Evolutionary conservation across 2,797 vertebrate genomes (phyloP).

Genomic region (Centropyge bicolor): DNA sequence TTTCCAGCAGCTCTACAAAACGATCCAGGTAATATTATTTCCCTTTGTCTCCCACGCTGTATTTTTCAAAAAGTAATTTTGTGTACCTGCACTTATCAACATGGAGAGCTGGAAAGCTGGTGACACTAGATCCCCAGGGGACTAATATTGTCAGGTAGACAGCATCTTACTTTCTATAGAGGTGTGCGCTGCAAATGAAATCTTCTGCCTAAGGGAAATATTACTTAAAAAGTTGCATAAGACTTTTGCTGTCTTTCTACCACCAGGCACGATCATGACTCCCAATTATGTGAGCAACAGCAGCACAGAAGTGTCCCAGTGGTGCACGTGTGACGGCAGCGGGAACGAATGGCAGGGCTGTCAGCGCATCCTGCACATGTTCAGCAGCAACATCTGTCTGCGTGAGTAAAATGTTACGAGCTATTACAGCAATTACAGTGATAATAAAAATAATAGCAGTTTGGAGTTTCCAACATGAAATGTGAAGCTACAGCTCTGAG

Average conservation of each 20-base stretch:
- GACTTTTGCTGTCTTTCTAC: slow-evolving; percentile 23
- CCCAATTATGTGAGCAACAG: slow-evolving; percentile 96
- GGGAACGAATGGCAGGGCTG: slow-evolving; percentile 95
- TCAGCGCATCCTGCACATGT: slow-evolving; percentile 89
- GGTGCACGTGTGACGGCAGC: slow-evolving; percentile 95
- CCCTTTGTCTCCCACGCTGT: slow-evolving; percentile 29
- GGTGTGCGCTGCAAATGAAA: slow-evolving; percentile 40
- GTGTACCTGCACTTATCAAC: slow-evolving; percentile 54
- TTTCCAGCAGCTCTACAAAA: slow-evolving; percentile 42
- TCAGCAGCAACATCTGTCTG: slow-evolving; percentile 92
- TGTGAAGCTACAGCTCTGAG: no score
- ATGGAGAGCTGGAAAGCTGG: slow-evolving; percentile 35
- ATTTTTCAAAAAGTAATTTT: slow-evolving; percentile 54
- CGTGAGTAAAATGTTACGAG: slow-evolving; percentile 84
- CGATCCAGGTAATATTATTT: slow-evolving; percentile 39
- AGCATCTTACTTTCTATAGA: slow-evolving; percentile 14
- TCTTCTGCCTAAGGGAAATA: slow-evolving; percentile 28
- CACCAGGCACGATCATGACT: slow-evolving; percentile 94
- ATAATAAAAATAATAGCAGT: no score
- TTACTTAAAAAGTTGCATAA: slow-evolving; percentile 17
- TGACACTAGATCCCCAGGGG: slow-evolving; percentile 31
- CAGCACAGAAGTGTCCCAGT: slow-evolving; percentile 92
- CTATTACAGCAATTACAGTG: no score
- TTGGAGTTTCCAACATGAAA: no score
- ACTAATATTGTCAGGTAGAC: slow-evolving; percentile 41